Evolutionary conservation across 2,797 vertebrate genomes (phyloP).

Genomic region (Poecilia picta): DNA sequence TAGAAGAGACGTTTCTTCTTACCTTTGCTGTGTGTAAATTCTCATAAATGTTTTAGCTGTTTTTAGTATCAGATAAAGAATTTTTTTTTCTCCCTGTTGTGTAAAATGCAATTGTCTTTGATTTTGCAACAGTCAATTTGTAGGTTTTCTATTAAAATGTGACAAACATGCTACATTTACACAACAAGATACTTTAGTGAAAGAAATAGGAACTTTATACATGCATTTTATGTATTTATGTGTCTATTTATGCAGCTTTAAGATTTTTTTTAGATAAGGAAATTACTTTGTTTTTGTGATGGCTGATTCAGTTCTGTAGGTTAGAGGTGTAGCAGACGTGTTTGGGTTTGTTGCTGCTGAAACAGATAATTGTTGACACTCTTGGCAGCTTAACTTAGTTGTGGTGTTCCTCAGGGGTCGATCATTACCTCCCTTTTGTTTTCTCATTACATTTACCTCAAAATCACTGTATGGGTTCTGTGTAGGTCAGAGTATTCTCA

Average conservation of each 20-base stretch:
- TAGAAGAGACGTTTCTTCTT: slow-evolving; percentile 94
- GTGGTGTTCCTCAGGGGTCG: background rate
- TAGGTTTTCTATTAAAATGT: background rate
- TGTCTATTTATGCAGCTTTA: background rate
- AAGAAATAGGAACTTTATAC: background rate
- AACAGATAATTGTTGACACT: background rate
- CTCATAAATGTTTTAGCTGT: background rate
- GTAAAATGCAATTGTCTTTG: background rate
- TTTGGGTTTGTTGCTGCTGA: background rate
- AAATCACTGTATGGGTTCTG: background rate
- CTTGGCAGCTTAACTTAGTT: background rate
- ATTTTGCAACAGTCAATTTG: background rate
- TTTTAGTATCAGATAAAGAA: background rate
- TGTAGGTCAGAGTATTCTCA: background rate
- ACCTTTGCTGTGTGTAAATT: slow-evolving; percentile 88
- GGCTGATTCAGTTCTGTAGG: too few species aligned
- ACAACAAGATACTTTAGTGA: background rate
- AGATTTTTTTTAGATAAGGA: background rate
- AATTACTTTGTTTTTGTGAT: background rate
- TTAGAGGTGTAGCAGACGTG: background rate
- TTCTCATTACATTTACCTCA: background rate
- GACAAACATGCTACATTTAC: background rate
- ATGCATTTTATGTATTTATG: background rate
- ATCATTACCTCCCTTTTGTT: background rate
- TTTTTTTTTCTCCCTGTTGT: background rate